Evolutionary conservation across 2,888 invertebrate genomes (phyloP).

Genomic region (Sympetrum striolatum): DNA sequence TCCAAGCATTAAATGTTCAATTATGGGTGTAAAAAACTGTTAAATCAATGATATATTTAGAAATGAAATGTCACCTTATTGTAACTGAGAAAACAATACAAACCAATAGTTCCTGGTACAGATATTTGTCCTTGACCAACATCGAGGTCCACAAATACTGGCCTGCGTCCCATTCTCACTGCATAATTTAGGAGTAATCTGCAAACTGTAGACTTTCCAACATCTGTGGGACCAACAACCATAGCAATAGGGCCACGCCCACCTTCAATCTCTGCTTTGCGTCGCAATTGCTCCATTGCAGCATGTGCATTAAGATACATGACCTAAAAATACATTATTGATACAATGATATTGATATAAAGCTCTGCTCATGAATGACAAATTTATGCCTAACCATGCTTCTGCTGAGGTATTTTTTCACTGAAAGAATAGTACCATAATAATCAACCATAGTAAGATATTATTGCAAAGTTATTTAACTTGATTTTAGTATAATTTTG

Average conservation of each 20-base stretch:
- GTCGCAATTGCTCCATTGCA: slow-evolving; percentile 88
- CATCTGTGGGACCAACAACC: slow-evolving; percentile 94
- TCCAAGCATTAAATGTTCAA: background rate
- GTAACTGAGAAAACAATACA: slow-evolving; percentile 32
- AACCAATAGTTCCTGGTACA: slow-evolving; percentile 89
- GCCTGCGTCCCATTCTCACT: slow-evolving; percentile 85
- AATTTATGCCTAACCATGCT: too few species aligned
- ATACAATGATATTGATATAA: background rate
- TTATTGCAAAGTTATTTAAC: too few species aligned
- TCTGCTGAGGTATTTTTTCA: too few species aligned
- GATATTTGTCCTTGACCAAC: slow-evolving; percentile 93
- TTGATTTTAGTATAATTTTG: too few species aligned
- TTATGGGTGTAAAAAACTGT: background rate
- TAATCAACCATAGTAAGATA: too few species aligned
- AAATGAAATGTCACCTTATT: background rate
- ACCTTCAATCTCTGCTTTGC: slow-evolving; percentile 73
- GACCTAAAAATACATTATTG: slow-evolving; percentile 57
- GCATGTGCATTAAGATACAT: slow-evolving; percentile 96
- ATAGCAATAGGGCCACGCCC: slow-evolving; percentile 83
- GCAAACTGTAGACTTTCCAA: slow-evolving; percentile 93
- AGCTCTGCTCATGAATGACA: too few species aligned
- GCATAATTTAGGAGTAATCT: slow-evolving; percentile 93
- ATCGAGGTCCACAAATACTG: slow-evolving; percentile 94
- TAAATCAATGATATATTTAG: background rate
- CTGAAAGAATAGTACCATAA: too few species aligned